Conservation (phyloP, 2,888 invertebrate genomes). For the Polydrusus cervinus region DNA sequence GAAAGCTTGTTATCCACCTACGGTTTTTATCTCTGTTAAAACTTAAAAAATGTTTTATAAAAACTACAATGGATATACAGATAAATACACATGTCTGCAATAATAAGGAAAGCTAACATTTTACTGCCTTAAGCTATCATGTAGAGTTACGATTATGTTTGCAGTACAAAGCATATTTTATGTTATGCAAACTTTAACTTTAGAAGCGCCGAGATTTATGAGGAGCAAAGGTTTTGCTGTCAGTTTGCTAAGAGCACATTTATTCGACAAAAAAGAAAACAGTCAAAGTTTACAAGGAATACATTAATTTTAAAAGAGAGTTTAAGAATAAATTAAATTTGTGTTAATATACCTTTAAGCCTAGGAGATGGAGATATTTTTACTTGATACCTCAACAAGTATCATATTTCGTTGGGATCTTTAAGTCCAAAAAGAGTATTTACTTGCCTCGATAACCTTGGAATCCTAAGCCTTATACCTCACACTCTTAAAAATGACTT, state of each 20-base stretch:
- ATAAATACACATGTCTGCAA: too few relatives aligned
- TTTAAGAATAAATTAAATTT: background rate
- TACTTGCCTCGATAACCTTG: too few relatives aligned
- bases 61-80: too few relatives aligned
- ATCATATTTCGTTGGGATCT: too few relatives aligned
- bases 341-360: background rate
- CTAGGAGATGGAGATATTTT: too few relatives aligned
- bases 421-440: too few relatives aligned
- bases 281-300: background rate
- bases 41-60: too few relatives aligned
- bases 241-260: background rate
- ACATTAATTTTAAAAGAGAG: background rate
- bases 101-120: background rate
- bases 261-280: background rate
- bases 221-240: background rate
- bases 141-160: conserved; percentile 4
- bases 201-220: conserved; percentile 1
- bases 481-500: too few relatives aligned
- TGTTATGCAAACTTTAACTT: conserved; percentile 10
- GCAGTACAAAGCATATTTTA: conserved; percentile 7
- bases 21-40: too few relatives aligned
- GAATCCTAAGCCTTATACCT: too few relatives aligned
- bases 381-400: too few relatives aligned
- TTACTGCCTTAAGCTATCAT: conserved; percentile 4
- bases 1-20: too few relatives aligned